phyloP scores from a whole-genome alignment of 2,888 invertebrate species.

The Phorcus lineatus region DNA sequence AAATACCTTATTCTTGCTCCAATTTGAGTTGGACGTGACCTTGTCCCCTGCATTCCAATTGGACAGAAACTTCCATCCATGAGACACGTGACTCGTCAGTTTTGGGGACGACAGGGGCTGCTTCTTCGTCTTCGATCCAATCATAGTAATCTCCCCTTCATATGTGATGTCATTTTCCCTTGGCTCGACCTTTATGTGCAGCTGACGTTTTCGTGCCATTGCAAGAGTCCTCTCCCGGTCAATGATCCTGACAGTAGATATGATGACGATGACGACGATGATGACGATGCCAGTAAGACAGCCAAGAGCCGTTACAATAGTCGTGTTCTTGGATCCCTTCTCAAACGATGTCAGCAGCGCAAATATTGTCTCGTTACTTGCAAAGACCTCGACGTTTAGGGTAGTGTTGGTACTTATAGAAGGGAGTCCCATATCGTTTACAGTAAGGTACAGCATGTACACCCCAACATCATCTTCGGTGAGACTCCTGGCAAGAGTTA shows the following conservation, averaged over 20 bases:
- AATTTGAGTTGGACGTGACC: not conserved
- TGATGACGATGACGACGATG: slow-evolving; percentile 8
- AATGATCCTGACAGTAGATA: not conserved
- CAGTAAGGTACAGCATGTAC: slow-evolving; percentile 1
- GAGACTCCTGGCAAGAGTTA: not conserved
- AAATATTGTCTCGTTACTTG: slow-evolving; percentile 4
- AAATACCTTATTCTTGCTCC: not conserved
- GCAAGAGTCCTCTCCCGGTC: not conserved
- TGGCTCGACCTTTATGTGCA: not conserved
- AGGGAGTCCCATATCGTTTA: not conserved
- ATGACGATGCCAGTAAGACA: slow-evolving; percentile 7
- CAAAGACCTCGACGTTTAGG: not conserved
- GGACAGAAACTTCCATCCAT: slow-evolving; percentile 21
- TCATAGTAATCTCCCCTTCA: not conserved
- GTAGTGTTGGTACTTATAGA: not conserved
- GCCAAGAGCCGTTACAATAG: slow-evolving; percentile 11
- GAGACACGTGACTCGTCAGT: not conserved
- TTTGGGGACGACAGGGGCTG: not conserved
- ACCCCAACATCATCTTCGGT: not conserved
- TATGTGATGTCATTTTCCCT: not conserved
- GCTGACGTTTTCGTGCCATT: not conserved
- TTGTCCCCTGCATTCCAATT: not conserved
- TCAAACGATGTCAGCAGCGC: not conserved
- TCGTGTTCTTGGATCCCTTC: not conserved
- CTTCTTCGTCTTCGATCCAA: not conserved